Base-by-base conservation (phyloP, 2,888 invertebrate species). In the Eilema sororculum region DNA sequence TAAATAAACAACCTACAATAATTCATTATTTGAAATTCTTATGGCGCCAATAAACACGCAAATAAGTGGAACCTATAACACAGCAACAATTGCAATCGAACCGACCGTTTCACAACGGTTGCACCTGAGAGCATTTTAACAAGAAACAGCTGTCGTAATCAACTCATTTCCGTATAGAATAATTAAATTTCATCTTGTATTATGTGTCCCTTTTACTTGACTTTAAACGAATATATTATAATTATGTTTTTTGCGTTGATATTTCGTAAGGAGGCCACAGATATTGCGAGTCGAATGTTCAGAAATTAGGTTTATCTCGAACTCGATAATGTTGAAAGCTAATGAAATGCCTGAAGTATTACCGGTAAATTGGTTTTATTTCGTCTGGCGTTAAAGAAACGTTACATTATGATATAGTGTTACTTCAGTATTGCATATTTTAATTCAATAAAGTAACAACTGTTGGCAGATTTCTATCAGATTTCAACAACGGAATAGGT, bases 311-410 rank as follows among this genome's bases (percentile, higher is more conserved):
- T 70, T 62, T 67, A 66, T 57, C 46, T 70, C 13, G 10, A 58
- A 67, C 22, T 66, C n/a, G 28, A 46, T 61, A 66, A n/a, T 66
- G 66, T 67, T 28, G 70, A 46, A 70, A 70, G 46, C 12, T 70
- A 68, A 61, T 67, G 61, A 61, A 67, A 62, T 62, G 28, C 3
- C n/a, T 52, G 37, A n/a, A 37, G 24, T 33, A 52, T 65, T 16
- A 28, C 33, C 60, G 22, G 28, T 28, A 58, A 64, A 64, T 65
- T 65, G 60, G 22, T 58, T 30, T 68, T 59, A 57, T 64, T 30
- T 63, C 3, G 46, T 63, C 62, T 56, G 59, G 8, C 3, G 25
- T 58, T 59, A 59, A 41, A 66, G 9, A 41, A 60, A 22, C 28
- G 13, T 46, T 28, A 67, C 28, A 28, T 57, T 62, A 25, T n/a